Evolutionary conservation across 2,797 vertebrate species (phyloP).

Genomic region (Forpus xanthops): DNA sequence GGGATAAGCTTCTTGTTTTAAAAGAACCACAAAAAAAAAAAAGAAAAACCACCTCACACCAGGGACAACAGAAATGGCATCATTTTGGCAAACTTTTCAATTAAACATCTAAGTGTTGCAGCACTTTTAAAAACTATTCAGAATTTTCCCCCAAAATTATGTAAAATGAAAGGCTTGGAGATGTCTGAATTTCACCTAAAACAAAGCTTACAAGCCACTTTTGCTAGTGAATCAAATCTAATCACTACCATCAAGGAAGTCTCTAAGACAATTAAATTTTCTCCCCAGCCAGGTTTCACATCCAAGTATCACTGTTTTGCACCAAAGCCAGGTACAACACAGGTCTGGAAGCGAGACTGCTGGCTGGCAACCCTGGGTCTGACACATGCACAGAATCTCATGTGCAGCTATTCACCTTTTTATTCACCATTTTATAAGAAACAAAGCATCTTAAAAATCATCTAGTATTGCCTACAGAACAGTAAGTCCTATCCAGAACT

Average conservation of each 20-base stretch:
- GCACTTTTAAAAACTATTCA: fast-evolving
- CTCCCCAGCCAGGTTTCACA: neutral
- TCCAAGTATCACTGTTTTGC: neutral
- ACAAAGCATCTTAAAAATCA: neutral
- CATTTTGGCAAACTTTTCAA: neutral
- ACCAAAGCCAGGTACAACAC: neutral
- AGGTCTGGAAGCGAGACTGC: neutral
- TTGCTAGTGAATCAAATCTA: neutral
- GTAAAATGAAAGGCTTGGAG: neutral
- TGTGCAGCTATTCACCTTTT: neutral
- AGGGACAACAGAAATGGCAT: neutral
- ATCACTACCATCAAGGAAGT: neutral
- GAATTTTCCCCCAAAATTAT: neutral
- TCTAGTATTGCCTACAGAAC: neutral
- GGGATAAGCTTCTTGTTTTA: neutral
- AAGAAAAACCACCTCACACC: neutral
- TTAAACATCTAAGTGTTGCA: neutral
- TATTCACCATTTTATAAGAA: no score
- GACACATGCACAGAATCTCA: neutral
- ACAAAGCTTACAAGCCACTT: neutral
- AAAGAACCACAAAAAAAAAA: no score
- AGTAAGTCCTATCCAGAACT: neutral
- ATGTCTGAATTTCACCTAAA: neutral
- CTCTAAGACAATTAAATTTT: neutral
- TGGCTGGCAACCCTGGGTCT: neutral